Percentiles rank a stretch among this genome's conserved stretches.
These are phyloP conservation scores for Melinaea marsaeus DNA, from an alignment of 2,888 invertebrate species.

Conservation along the genomic window DNA sequence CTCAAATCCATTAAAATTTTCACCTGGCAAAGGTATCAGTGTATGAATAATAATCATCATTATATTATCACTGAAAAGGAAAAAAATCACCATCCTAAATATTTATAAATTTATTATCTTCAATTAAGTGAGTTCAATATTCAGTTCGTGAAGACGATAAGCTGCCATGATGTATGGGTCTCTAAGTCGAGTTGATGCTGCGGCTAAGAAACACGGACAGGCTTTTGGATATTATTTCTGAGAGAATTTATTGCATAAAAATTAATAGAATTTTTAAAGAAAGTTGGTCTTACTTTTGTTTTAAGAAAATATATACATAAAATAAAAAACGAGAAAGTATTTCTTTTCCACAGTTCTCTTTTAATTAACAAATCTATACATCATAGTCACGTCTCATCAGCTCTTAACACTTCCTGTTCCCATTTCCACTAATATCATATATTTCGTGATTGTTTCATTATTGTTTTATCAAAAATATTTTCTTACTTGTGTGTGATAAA, in stretches of 20 bases:
- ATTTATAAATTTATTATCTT: constrained; percentile 11
- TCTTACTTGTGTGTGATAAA: no score
- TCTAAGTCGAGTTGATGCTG: neutral
- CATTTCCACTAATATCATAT: constrained; percentile 1
- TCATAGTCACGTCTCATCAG: neutral
- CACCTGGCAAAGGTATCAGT: no score
- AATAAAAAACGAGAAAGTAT: no score
- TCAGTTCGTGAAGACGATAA: constrained; percentile 12
- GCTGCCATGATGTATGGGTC: constrained; percentile 13
- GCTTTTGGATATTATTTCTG: neutral
- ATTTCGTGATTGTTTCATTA: neutral
- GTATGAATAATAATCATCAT: no score
- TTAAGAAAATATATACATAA: no score
- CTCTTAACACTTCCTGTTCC: neutral
- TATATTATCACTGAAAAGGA: no score
- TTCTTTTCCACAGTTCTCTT: neutral
- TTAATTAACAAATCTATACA: neutral
- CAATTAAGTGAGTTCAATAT: constrained; percentile 20
- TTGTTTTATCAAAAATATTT: no score
- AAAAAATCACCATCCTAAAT: neutral
- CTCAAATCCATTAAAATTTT: no score
- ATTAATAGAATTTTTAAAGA: no score
- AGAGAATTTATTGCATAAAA: neutral
- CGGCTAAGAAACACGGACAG: neutral
- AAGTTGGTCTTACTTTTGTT: no score